phyloP scores from a whole-genome alignment of 1,140 invertebrate species.

The Episyrphus balteatus region DNA sequence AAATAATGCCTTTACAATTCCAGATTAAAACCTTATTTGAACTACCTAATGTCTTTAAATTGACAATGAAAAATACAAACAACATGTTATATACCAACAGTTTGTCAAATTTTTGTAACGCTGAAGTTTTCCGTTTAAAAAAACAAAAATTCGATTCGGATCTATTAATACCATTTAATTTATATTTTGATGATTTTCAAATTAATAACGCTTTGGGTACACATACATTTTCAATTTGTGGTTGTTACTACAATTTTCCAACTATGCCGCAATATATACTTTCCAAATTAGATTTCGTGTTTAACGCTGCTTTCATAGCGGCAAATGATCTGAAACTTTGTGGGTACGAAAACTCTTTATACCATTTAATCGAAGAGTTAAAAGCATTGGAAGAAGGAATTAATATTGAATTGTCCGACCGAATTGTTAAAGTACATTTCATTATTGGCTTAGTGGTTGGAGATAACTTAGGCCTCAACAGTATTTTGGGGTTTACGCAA shows the following conservation, averaged over 20 bases:
- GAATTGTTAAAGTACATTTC: constrained; percentile 12
- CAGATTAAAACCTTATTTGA: no score
- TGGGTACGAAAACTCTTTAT: not conserved
- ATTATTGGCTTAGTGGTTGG: constrained; percentile 15
- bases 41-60: no score
- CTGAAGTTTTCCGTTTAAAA: no score
- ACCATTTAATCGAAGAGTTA: not conserved
- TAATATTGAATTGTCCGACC: no score
- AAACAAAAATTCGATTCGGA: no score
- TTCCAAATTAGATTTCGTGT: not conserved
- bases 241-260: not conserved
- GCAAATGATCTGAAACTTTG: not conserved
- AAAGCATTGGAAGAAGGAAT: not conserved
- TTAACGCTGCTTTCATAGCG: not conserved
- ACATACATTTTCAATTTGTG: not conserved
- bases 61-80: no score
- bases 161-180: not conserved
- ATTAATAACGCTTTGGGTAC: not conserved
- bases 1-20: no score
- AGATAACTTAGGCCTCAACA: constrained; percentile 21
- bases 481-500: constrained; percentile 16
- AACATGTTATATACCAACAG: no score
- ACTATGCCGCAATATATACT: not conserved
- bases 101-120: no score
- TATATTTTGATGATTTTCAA: constrained; percentile 1